phyloP scores from a whole-genome alignment of 2,888 invertebrate genomes.

The Boloria selene region DNA sequence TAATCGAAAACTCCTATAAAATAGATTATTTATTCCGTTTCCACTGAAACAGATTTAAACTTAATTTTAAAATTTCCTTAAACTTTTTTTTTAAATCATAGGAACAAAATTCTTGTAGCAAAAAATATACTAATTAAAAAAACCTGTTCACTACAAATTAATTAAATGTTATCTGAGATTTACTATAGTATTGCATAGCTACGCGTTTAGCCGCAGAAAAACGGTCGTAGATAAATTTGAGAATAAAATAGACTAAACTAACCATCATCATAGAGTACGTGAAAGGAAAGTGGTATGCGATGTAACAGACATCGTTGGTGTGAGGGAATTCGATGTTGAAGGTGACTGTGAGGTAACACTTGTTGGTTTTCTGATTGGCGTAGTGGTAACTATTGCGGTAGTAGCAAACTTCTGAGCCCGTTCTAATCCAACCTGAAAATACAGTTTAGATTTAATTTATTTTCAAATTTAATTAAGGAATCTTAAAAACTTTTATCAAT shows the following conservation, averaged over 20 bases:
- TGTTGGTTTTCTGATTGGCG: constrained; percentile 76
- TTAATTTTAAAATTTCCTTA: too few species aligned
- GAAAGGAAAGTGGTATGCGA: constrained; percentile 94
- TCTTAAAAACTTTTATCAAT: too few species aligned
- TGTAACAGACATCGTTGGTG: constrained; percentile 89
- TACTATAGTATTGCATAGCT: too few species aligned
- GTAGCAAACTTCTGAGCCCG: constrained; percentile 90
- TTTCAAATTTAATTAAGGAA: too few species aligned
- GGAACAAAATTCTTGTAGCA: too few species aligned
- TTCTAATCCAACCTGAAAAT: constrained; percentile 85
- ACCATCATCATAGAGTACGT: constrained; percentile 90
- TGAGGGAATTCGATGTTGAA: constrained; percentile 90
- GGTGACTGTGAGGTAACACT: constrained; percentile 88
- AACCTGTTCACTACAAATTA: too few species aligned
- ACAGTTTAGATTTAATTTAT: not conserved
- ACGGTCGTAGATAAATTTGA: not conserved
- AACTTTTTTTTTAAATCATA: too few species aligned
- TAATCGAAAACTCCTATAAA: too few species aligned
- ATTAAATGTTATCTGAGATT: too few species aligned
- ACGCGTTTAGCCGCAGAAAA: not conserved
- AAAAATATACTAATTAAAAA: too few species aligned
- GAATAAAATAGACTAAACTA: constrained; percentile 34
- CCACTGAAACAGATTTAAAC: too few species aligned
- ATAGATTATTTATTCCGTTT: too few species aligned
- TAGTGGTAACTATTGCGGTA: constrained; percentile 89